Evolutionary conservation across 2,888 invertebrate species (phyloP), one percentile per base, ranked within the genome.

Genomic region (Neelides folsomi): DNA sequence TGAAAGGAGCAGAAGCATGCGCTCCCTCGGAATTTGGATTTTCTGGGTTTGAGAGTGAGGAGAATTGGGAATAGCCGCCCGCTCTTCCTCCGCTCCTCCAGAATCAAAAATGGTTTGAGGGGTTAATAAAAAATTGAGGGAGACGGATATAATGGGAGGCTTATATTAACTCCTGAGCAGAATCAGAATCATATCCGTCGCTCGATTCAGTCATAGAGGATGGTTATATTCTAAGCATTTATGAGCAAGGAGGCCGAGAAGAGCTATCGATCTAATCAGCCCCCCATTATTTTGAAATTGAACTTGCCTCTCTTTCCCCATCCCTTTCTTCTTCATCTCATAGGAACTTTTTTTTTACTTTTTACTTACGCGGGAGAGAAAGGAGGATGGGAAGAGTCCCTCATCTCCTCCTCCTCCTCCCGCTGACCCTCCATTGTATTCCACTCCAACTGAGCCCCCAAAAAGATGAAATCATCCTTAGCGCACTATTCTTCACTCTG

Each of bases 71-170:
- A 27, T 27, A 27, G 27, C 27, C 27, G 27, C 27, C 27, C 60
- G 55, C 54, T 58, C 55, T 60, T 60, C 58, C 55, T 42, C 42
- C 19, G 52, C 53, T 57, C 53, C 55, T 52, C 53, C 50, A 51
- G 59, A 59, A 59, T 59, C 57, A 52, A 63, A 63, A 63, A 63
- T 63, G 63, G 63, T 63, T 63, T 58, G 63, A 63, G 63, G 63
- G 63, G 63, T 63, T 63, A 63, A 63, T 63, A 63, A 63, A 63
- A 63, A 63, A 63, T 58, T 59, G 58, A 59, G 59, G 57, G 59
- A 57, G 52, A 51, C 50, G 50, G 49, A 55, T 42, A 48, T 39
- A 13, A 18, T 42, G 42, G 42, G 19, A 19, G 12, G 12, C 34
- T 12, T 27, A n/a, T 10, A 34, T 16, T 13, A 10, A 34, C 20